Percentiles rank a stretch among this genome's conserved stretches.
These are phyloP conservation scores for Aromia moschata DNA, from an alignment of 2,888 invertebrate species.

Conservation along the genomic window DNA sequence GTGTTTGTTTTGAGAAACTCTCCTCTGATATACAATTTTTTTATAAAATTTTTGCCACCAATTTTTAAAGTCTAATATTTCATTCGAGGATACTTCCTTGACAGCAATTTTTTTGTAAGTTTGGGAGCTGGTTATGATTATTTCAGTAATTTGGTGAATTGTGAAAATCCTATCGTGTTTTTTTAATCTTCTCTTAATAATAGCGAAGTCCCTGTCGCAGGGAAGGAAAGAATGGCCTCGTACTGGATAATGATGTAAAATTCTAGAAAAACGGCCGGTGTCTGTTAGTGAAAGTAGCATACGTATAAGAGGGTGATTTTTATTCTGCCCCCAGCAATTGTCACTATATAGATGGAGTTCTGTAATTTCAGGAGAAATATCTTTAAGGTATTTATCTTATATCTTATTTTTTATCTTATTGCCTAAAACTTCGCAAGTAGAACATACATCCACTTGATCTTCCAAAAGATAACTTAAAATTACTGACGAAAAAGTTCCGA, in stretches of 20 bases:
- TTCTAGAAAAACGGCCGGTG: conserved; percentile 16
- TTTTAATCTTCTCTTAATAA: background rate
- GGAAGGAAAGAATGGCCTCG: conserved; percentile 15
- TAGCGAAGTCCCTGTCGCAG: background rate
- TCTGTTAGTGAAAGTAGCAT: conserved; percentile 25
- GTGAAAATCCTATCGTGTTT: background rate
- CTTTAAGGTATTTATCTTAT: conserved; percentile 5
- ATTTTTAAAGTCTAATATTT: background rate
- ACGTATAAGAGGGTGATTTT: conserved; percentile 21
- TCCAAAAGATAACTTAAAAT: background rate
- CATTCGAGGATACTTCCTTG: background rate
- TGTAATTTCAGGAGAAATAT: conserved; percentile 3
- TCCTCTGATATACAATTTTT: background rate
- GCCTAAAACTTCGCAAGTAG: background rate
- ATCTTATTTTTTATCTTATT: background rate
- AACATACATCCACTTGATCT: background rate
- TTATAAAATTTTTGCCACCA: background rate
- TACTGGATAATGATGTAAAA: conserved; percentile 20
- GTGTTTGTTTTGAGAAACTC: background rate
- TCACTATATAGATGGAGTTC: conserved; percentile 27
- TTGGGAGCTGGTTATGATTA: no score
- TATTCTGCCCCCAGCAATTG: conserved; percentile 28
- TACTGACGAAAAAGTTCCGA: background rate
- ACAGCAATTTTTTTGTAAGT: background rate
- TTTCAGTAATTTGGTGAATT: background rate